phyloP scores from a whole-genome alignment of 2,888 invertebrate species.

The Halictus ligatus region DNA sequence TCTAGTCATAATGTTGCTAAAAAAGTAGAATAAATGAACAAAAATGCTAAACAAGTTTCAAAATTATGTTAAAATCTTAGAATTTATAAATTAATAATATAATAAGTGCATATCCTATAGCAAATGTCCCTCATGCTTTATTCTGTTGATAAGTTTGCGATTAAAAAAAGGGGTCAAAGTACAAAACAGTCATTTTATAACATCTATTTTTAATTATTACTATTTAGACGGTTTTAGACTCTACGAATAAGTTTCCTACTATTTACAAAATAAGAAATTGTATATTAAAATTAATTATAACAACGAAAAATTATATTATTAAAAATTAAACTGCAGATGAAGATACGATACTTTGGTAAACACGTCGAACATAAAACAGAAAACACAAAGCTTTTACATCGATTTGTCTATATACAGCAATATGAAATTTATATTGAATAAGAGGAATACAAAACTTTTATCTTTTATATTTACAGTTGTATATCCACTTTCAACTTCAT shows the following conservation, averaged over 20 bases:
- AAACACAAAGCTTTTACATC: background rate
- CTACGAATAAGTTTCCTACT: background rate
- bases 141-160: background rate
- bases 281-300: background rate
- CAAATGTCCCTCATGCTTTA: background rate
- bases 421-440: constrained; percentile 1
- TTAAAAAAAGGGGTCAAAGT: constrained; percentile 13
- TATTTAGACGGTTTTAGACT: background rate
- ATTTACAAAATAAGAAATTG: background rate
- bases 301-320: background rate
- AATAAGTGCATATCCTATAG: background rate
- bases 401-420: background rate
- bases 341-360: background rate
- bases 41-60: background rate
- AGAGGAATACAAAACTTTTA: background rate
- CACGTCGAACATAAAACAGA: too few species aligned
- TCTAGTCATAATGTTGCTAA: background rate
- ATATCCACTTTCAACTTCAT: background rate
- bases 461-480: background rate
- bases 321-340: background rate
- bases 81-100: background rate
- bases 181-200: background rate
- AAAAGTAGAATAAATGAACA: background rate
- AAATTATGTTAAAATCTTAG: background rate
- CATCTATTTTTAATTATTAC: background rate